phyloP scores from a whole-genome alignment of 2,888 invertebrate species.

The Panzeria rudis region DNA sequence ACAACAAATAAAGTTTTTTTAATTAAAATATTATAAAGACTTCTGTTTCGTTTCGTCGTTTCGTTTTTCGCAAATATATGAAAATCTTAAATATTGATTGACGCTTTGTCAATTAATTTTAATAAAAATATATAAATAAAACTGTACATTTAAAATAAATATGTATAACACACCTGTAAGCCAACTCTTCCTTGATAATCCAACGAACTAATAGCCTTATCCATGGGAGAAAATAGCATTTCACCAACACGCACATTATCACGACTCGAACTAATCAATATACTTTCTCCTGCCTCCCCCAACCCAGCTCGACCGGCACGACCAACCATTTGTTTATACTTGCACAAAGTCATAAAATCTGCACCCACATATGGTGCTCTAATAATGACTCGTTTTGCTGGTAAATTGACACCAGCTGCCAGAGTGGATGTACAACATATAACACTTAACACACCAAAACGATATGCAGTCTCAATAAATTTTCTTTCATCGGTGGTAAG shows the following conservation, averaged over 20 bases:
- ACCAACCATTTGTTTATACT: constrained; percentile 98
- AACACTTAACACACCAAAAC: constrained; percentile 92
- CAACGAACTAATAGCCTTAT: constrained; percentile 86
- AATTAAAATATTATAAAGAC: no score
- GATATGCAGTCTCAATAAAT: constrained; percentile 93
- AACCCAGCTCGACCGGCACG: constrained; percentile 96
- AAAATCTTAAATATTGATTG: no score
- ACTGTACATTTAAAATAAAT: background rate
- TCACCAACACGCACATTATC: constrained; percentile 86
- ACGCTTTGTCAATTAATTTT: no score
- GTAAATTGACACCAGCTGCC: constrained; percentile 99
- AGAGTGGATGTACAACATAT: constrained; percentile 98
- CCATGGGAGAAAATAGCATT: constrained; percentile 87
- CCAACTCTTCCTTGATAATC: constrained; percentile 85
- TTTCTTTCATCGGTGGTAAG: constrained; percentile 94
- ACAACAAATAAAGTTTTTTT: no score
- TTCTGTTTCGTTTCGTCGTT: no score
- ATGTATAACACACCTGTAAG: constrained; percentile 82
- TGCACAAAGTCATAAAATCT: constrained; percentile 89
- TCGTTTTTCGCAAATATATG: no score
- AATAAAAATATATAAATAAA: no score
- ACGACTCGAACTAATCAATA: constrained; percentile 88
- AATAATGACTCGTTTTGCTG: constrained; percentile 94
- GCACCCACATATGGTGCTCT: constrained; percentile 93
- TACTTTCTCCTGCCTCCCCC: constrained; percentile 92